Conservation (phyloP, 2,113 vertebrate genomes). For the Callipepla californica region DNA sequence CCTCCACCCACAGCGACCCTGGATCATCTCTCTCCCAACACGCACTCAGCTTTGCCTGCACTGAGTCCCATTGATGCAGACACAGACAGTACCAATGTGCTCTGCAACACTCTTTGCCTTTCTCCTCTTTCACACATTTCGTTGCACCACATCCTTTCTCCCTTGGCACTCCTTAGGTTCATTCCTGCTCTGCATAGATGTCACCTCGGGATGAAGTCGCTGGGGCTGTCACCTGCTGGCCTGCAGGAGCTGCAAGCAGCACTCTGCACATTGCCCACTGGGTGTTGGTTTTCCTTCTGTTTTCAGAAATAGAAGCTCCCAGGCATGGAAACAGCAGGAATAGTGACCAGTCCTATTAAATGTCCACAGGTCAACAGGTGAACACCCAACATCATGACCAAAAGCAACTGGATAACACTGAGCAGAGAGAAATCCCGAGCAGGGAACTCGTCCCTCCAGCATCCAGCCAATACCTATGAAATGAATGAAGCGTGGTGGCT, state of each 20-base stretch:
- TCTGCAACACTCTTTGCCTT: accelerated
- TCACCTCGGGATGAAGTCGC: accelerated
- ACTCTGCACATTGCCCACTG: neutral
- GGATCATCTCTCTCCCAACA: neutral
- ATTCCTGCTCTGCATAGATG: neutral
- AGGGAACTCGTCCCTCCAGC: accelerated
- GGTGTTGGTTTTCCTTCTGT: neutral
- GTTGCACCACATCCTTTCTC: neutral
- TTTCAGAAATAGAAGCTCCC: accelerated
- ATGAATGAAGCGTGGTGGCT: accelerated
- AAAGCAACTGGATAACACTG: accelerated
- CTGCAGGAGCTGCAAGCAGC: neutral
- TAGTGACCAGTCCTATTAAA: accelerated
- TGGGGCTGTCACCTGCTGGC: neutral
- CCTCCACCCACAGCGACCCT: neutral
- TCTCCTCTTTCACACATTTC: accelerated
- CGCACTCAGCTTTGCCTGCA: accelerated
- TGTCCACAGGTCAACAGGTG: neutral
- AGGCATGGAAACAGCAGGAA: neutral
- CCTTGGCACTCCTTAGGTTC: neutral
- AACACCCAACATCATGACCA: neutral
- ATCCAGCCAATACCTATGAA: accelerated
- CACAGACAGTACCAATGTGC: accelerated
- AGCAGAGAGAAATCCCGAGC: accelerated
- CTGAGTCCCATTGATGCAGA: accelerated